Conservation (phyloP, 1,140 invertebrate genomes). For the Diabrotica undecimpunctata region DNA sequence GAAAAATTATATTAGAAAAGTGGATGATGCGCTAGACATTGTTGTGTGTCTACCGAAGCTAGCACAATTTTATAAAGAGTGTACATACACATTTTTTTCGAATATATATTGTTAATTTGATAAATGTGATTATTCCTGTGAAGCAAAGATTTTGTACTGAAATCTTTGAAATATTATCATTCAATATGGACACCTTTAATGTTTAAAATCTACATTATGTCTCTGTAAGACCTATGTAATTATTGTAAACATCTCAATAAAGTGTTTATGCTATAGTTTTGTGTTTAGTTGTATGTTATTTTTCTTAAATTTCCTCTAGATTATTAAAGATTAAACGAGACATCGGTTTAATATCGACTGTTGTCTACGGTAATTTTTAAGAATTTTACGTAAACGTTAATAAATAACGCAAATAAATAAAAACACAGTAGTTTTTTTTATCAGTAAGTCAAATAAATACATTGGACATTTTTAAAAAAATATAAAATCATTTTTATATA, state of each 20-base stretch:
- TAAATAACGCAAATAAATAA: too few relatives aligned
- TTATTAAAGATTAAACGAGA: too few relatives aligned
- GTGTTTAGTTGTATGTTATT: neutral
- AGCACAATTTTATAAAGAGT: conserved; percentile 26
- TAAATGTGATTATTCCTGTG: conserved; percentile 22
- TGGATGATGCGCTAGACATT: neutral
- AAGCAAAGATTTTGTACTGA: neutral
- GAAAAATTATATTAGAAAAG: neutral
- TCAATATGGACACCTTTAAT: conserved; percentile 25
- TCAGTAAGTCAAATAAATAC: too few relatives aligned
- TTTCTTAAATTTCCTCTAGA: too few relatives aligned
- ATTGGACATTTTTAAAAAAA: too few relatives aligned
- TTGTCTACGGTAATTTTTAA: too few relatives aligned
- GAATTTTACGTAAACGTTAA: too few relatives aligned
- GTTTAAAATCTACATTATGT: conserved; percentile 29
- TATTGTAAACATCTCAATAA: conserved; percentile 30
- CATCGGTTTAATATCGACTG: too few relatives aligned
- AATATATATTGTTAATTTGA: conserved; percentile 26
- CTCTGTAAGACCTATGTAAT: conserved; percentile 30
- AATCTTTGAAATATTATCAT: conserved; percentile 17
- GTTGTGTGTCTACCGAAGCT: neutral
- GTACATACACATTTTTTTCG: conserved; percentile 28
- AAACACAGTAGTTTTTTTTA: too few relatives aligned
- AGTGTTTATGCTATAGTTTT: conserved; percentile 27
- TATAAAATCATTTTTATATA: too few relatives aligned